Evolutionary conservation across 2,888 invertebrate genomes (phyloP), one percentile per base, ranked within the genome.

Genomic region (Chalcosyrphus nemorum): DNA sequence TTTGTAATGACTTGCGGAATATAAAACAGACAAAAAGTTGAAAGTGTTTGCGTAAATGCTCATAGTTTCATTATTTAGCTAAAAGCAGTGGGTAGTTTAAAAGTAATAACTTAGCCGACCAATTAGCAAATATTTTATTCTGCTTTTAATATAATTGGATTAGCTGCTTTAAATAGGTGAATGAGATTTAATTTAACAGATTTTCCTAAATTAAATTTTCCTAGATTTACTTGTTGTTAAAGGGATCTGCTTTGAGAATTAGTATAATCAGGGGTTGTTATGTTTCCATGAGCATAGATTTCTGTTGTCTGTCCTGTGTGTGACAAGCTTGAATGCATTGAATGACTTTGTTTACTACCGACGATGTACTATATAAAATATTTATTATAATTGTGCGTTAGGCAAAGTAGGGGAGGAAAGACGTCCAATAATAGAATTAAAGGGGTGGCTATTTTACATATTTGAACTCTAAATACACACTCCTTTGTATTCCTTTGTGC

Each of bases 1-100:
- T 77, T 54, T 65, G 59, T 59, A 72, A 82, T 72, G 65, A 77
- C 76, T 81, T 71, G 71, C 54, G 68, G 52, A 43, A 45, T 45
- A 45, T n/a, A 29, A 29, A 38, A 38, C 13, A 9, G 9, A 9
- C 13, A n/a, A n/a, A 35, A 32, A 19, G 29, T 11, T 59, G 45
- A 41, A 61, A 68, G 19, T 68, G 56, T 70, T 70, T 81, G 81
- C 56, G 2, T 56, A 68, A 75, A 68, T 74, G 61, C 56, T 61
- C 61, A 75, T 47, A 50, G 66, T 61, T 75, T 81, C 54, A 63
- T 81, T 80, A 45, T 80, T 66, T 66, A 57, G 21, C 27, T 66
- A 35, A 72, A 61, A 50, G 27, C 19, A 71, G 21, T 47, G 35
- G 66, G 29, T 35, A 35, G 66, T 56, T 61, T 78, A 38, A 29